A percentile compares a stretch with the other conserved stretches of the same genome.
Conservation (phyloP, 2,888 invertebrate species). For the Torymus auratus region DNA sequence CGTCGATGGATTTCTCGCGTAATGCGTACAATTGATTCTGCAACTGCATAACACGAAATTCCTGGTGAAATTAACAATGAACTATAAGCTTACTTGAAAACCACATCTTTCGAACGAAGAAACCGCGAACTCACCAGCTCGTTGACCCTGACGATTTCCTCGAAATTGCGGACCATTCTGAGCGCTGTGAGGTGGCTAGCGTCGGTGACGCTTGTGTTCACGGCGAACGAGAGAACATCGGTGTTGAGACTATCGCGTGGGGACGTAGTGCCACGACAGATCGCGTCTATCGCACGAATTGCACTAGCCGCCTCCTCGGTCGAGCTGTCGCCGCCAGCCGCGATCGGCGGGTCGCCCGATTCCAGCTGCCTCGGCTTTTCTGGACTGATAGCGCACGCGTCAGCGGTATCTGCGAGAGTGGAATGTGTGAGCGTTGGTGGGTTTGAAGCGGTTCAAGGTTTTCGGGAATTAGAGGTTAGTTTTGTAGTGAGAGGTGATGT, state of each 20-base stretch:
- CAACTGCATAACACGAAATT: conserved; percentile 5
- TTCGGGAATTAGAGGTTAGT: too few relatives aligned
- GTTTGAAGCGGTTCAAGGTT: too few relatives aligned
- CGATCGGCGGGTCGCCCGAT: conserved; percentile 11
- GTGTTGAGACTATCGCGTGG: too few relatives aligned
- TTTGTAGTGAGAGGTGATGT: too few relatives aligned
- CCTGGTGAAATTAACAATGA: too few relatives aligned
- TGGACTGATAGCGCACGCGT: neutral
- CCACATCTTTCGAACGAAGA: neutral
- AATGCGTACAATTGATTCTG: conserved; percentile 19
- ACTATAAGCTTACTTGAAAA: too few relatives aligned
- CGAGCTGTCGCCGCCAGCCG: too few relatives aligned
- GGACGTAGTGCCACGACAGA: too few relatives aligned
- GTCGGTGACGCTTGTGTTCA: conserved; percentile 18
- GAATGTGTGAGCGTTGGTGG: too few relatives aligned
- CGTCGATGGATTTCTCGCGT: conserved; percentile 27
- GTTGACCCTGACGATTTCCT: conserved; percentile 18
- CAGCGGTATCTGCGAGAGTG: neutral
- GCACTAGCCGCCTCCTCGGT: too few relatives aligned
- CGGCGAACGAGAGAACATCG: too few relatives aligned
- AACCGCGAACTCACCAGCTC: neutral
- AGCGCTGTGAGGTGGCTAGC: conserved; percentile 37
- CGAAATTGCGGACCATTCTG: conserved; percentile 48
- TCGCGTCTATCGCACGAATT: too few relatives aligned
- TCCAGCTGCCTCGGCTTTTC: conserved; percentile 9